A percentile compares a stretch with the other conserved stretches of the same genome.
These are phyloP conservation scores for Dolichopus griseipennis DNA, from an alignment of 2,888 invertebrate species.

Conservation along the genomic window DNA sequence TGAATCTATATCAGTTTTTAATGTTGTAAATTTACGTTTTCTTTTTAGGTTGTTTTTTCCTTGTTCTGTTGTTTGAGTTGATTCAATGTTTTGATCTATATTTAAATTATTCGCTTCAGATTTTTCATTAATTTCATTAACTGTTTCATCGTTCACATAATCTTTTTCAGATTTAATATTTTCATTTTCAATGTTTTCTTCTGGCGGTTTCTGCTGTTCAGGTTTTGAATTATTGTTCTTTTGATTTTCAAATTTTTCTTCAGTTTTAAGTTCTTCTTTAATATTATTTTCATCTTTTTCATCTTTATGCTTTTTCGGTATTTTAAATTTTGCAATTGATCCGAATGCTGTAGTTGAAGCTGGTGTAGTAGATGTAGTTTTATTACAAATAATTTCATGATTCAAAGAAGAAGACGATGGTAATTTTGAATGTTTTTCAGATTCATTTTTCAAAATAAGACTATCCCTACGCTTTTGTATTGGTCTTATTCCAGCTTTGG, in stretches of 20 bases:
- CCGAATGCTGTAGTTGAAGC: not conserved
- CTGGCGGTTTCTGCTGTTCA: no score
- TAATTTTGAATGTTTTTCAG: not conserved
- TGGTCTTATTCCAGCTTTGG: not conserved
- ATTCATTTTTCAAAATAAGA: not conserved
- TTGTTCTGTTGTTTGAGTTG: not conserved
- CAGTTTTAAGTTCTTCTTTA: slow-evolving; percentile 15
- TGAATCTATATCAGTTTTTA: not conserved
- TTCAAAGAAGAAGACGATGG: not conserved
- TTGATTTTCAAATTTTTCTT: not conserved
- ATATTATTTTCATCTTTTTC: slow-evolving; percentile 23
- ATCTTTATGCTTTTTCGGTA: slow-evolving; percentile 31
- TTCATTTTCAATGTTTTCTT: not conserved
- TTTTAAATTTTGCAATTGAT: slow-evolving; percentile 30
- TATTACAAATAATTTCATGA: slow-evolving; percentile 12
- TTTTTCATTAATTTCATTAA: not conserved
- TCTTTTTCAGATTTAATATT: slow-evolving; percentile 11
- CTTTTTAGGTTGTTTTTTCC: slow-evolving; percentile 11
- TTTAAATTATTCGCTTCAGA: not conserved
- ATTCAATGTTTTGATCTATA: not conserved
- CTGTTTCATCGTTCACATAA: not conserved
- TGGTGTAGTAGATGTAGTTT: slow-evolving; percentile 18
- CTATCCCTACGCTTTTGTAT: not conserved
- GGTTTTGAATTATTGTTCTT: slow-evolving; percentile 5
- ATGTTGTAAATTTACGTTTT: slow-evolving; percentile 16